phyloP scores from a whole-genome alignment of 2,113 vertebrate species.

The Aldabrachelys gigantea region DNA sequence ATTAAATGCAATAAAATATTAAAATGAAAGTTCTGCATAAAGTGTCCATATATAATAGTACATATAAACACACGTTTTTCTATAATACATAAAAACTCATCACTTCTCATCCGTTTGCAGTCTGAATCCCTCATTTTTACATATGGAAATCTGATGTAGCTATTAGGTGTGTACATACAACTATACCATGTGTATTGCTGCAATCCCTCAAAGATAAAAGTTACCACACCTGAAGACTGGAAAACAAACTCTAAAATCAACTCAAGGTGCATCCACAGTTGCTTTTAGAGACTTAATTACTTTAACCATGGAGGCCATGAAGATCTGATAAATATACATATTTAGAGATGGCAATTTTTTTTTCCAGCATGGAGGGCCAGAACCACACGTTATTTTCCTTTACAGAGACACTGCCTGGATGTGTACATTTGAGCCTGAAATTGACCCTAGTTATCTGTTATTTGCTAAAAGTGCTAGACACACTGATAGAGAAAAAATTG shows the following conservation, averaged over 20 bases:
- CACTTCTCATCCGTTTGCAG: not conserved
- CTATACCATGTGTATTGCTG: not conserved
- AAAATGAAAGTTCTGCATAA: not conserved
- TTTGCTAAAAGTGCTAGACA: not conserved
- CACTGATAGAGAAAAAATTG: not conserved
- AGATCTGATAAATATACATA: not conserved
- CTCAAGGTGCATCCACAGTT: not conserved
- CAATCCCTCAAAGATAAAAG: not conserved
- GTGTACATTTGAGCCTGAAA: rapidly evolving
- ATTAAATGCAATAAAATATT: conserved; percentile 12
- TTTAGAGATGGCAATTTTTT: not conserved
- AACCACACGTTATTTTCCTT: not conserved
- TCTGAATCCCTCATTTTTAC: not conserved
- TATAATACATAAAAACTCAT: not conserved
- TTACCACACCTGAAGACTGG: not conserved
- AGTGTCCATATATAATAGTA: not conserved
- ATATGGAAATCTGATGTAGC: not conserved
- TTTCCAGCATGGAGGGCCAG: not conserved
- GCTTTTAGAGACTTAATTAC: not conserved
- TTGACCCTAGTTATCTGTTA: not conserved
- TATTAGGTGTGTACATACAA: not conserved
- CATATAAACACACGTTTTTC: not conserved
- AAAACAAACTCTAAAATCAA: not conserved
- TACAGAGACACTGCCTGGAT: not conserved
- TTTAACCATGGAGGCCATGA: not conserved